Percentiles rank a stretch among this genome's conserved stretches.
These are phyloP conservation scores for Malaclemys terrapin DNA, from an alignment of 2,113 vertebrate genomes.

Conservation along the genomic window DNA sequence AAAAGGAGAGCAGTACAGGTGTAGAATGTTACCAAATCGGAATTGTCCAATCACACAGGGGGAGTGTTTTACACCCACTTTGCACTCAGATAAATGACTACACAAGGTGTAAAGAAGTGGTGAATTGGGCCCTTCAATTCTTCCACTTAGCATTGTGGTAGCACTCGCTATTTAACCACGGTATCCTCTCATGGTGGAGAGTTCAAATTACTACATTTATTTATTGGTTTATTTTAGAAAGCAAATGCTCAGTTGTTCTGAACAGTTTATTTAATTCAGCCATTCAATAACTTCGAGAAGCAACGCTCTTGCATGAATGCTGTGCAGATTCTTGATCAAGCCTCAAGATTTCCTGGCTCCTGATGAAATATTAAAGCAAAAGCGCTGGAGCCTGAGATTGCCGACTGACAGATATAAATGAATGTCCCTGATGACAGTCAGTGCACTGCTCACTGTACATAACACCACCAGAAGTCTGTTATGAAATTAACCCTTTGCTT, in stretches of 20 bases:
- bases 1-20: neutral
- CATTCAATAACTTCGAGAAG: neutral
- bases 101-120: neutral
- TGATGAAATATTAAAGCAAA: neutral
- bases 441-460: neutral
- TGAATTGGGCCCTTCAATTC: neutral
- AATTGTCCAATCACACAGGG: neutral
- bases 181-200: neutral
- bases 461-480: neutral
- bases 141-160: neutral
- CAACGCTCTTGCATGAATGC: neutral
- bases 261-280: neutral
- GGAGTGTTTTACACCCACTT: neutral
- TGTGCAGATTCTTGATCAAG: neutral
- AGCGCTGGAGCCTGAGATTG: neutral
- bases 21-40: neutral
- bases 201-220: neutral
- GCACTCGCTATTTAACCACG: neutral
- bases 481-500: neutral
- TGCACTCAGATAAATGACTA: neutral
- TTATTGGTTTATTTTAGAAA: neutral
- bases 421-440: neutral
- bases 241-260: neutral
- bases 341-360: neutral
- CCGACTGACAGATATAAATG: neutral